Base-by-base conservation (phyloP, 1,140 invertebrate species). In the Himalopsyche phryganea region DNA sequence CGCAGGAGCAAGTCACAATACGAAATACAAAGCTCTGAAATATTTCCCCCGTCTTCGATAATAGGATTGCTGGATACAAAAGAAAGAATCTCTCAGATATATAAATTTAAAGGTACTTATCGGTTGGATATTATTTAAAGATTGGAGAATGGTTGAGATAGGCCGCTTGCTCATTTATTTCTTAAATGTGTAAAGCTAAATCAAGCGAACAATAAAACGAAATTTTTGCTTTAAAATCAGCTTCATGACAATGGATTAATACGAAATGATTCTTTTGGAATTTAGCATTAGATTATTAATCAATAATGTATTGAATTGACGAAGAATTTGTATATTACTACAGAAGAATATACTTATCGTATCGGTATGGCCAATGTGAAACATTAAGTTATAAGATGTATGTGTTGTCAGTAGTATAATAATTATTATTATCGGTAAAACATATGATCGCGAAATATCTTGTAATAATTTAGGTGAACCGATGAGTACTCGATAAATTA, bases 1-100 rank as follows among this genome's bases (percentile, higher is more conserved):
- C 15, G 53, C 11, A 58, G 15, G 13, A 58, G 48, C 35, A 58
- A 58, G 49, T 58, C 48, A 45, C 38, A 41, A 58, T 58, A 58
- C 28, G 50, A 51, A 51, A 51, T 38, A 58, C 50, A 51, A 48
- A 19, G 14, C 32, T 19, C 36, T 28, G n/a, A 50, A 36, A 46
- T 51, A 18, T 58, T 50, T 32, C 32, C 41, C 38, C 14, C 4
- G 40, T 45, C 48, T 32, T 42, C 40, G 36, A 58, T 58, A 51
- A 46, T 58, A 51, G 41, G 41, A 58, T 58, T 38, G 40, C 10
- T 17, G 32, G 41, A 46, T 51, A 58, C 42, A 58, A 45, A 58
- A 9, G 48, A 44, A 45, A 18, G 32, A 50, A 58, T 56, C 36
- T 50, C 6, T 13, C 20, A 42, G 38, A 58, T 44, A 18, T 58